Base-by-base conservation (phyloP, 2,888 invertebrate genomes). In the Phytoseiulus persimilis region DNA sequence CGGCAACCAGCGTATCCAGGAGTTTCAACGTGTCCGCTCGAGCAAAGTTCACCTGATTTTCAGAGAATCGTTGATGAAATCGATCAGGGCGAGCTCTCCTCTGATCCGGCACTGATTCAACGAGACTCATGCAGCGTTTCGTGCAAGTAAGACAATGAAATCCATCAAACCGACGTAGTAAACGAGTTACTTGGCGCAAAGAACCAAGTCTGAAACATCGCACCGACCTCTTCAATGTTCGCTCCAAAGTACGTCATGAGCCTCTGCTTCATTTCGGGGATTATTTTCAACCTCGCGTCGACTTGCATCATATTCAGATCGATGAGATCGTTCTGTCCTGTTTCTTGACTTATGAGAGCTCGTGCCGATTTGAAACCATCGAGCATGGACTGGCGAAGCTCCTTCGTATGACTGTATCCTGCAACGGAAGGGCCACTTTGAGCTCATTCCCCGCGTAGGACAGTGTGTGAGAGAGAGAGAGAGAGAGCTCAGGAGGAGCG, bases 311-410 rank as follows among this genome's bases (percentile, higher is more conserved):
- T 87, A 31, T 87, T 87, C 6, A 87, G 39, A 33, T 87, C 87
- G n/a, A 87, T 87, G 33, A 87, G 39, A 11, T 87, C 87, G 87
- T 87, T 87, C 23, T 31, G 32, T 33, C 87, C 87, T 1, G 87
- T 87, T 32, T 87, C 87, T 31, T 87, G 39, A 32, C 45, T 31
- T 5, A 87, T 33, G 33, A 87, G 87, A 87, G 32, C 31, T 23
- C 87, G 87, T 5, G 87, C 32, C 33, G 87, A 87, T n/a, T 87
- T 87, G 39, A 32, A 87, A n/a, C 87, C 87, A 14, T 87, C 87
- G 5, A 87, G 31, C n/a, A 87, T 28, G 33, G 45, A 87, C 39
- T 87, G 87, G 23, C 45, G 32, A 6, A 87, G 39, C 6, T 87
- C 87, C 33, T 87, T 87, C 45, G 87, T 39, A 33, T 87, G 87